A percentile compares a stretch with the other conserved stretches of the same genome.
phyloP scores from a whole-genome alignment of 2,113 vertebrate genomes.

The Scortum barcoo region DNA sequence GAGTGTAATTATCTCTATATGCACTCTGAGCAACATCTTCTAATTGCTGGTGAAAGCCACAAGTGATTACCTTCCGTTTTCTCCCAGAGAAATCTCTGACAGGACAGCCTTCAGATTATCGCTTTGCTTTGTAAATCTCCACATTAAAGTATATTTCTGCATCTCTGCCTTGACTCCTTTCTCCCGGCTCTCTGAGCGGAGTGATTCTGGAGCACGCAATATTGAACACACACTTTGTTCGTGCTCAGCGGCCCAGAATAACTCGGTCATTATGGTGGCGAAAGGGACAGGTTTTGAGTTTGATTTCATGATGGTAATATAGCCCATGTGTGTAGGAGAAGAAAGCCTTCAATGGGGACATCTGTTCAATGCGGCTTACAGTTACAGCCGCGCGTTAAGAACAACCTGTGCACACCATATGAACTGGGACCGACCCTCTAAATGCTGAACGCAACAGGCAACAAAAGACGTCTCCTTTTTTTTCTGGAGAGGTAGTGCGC shows the following conservation, averaged over 20 bases:
- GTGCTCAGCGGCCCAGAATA: conserved; percentile 98
- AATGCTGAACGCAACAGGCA: conserved; percentile 69
- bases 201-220: conserved; percentile 95
- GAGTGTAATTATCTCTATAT: background rate
- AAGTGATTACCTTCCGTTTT: conserved; percentile 87
- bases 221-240: conserved; percentile 96
- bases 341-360: conserved; percentile 96
- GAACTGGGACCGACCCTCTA: conserved; percentile 65
- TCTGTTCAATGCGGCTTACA: conserved; percentile 94
- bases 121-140: conserved; percentile 91
- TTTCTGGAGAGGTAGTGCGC: background rate
- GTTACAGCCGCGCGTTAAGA: conserved; percentile 89
- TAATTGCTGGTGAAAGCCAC: conserved; percentile 90
- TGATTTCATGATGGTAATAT: conserved; percentile 96
- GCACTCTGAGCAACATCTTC: conserved; percentile 65
- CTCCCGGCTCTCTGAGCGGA: conserved; percentile 80
- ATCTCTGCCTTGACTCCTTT: conserved; percentile 84
- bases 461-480: conserved; percentile 42
- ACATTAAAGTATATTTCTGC: conserved; percentile 86
- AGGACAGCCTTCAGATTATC: conserved; percentile 88
- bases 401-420: conserved; percentile 89
- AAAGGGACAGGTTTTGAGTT: conserved; percentile 97
- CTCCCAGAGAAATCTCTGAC: conserved; percentile 85
- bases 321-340: conserved; percentile 93
- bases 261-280: conserved; percentile 96